phyloP scores from a whole-genome alignment of 1,140 invertebrate genomes.

The Cyclargus thomasi region DNA sequence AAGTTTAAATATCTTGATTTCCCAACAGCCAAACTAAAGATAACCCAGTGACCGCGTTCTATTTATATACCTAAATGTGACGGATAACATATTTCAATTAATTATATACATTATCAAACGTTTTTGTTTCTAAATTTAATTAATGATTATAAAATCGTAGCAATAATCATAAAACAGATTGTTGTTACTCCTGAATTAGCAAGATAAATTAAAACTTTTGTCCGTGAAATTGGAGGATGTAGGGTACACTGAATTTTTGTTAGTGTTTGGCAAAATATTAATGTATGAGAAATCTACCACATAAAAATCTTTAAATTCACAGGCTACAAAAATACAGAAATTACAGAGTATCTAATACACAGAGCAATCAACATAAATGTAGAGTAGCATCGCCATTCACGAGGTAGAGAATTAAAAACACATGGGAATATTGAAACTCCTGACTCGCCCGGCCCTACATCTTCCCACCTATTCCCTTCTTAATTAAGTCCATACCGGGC shows the following conservation, averaged over 20 bases:
- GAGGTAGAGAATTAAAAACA: slow-evolving; percentile 20
- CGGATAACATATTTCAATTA: slow-evolving; percentile 4
- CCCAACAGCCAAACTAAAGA: slow-evolving; percentile 50
- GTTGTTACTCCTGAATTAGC: no score
- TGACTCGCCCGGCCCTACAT: slow-evolving; percentile 35
- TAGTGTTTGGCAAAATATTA: no score
- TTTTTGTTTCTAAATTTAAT: no score
- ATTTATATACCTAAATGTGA: slow-evolving; percentile 21
- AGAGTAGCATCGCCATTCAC: neutral
- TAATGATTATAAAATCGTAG: no score
- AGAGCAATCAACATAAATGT: slow-evolving; percentile 3
- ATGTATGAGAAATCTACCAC: no score
- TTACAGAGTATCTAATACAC: neutral
- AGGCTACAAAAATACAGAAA: neutral
- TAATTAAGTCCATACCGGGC: slow-evolving; percentile 73
- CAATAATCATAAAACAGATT: no score
- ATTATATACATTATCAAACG: neutral
- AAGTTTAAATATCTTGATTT: slow-evolving; percentile 54
- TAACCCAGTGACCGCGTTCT: slow-evolving; percentile 21
- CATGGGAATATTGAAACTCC: slow-evolving; percentile 22
- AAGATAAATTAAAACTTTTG: no score
- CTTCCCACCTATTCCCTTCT: slow-evolving; percentile 63
- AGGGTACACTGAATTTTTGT: no score
- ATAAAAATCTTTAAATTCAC: no score
- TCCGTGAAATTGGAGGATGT: no score